phyloP scores from a whole-genome alignment of 2,797 vertebrate genomes.

The Gobio occitaniae region DNA sequence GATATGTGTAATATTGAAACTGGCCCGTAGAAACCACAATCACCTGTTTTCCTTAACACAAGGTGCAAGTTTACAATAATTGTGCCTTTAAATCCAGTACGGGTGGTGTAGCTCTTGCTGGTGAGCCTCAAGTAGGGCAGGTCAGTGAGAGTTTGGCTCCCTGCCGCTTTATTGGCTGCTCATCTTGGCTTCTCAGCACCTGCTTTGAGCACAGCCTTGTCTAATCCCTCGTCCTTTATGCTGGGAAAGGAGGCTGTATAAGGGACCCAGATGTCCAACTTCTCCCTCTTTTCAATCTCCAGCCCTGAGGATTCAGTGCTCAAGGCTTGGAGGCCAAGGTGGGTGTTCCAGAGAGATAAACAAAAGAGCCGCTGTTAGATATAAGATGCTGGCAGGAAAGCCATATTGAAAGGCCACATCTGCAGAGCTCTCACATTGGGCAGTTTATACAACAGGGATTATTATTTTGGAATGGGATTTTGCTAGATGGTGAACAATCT shows the following conservation, averaged over 20 bases:
- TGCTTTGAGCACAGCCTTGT: slow-evolving; percentile 41
- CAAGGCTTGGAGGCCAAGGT: slow-evolving; percentile 52
- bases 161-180: slow-evolving; percentile 39
- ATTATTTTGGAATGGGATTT: slow-evolving; percentile 38
- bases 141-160: slow-evolving; percentile 39
- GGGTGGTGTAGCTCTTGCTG: slow-evolving; percentile 12
- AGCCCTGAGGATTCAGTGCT: slow-evolving; percentile 48
- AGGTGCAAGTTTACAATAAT: neutral
- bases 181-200: slow-evolving; percentile 43
- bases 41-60: neutral
- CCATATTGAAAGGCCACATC: slow-evolving; percentile 31
- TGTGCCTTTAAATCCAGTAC: slow-evolving; percentile 26
- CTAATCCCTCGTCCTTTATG: slow-evolving; percentile 52
- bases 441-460: slow-evolving; percentile 1
- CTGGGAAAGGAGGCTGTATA: slow-evolving; percentile 44
- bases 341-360: slow-evolving; percentile 75
- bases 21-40: neutral
- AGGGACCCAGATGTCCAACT: slow-evolving; percentile 45
- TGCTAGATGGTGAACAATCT: slow-evolving; percentile 6
- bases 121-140: slow-evolving; percentile 35
- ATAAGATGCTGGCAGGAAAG: slow-evolving; percentile 49
- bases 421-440: slow-evolving; percentile 34
- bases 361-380: slow-evolving; percentile 55
- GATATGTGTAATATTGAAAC: too few species aligned
- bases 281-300: slow-evolving; percentile 48